Base-by-base conservation (phyloP, 2,888 invertebrate genomes). In the Sericinus montela region DNA sequence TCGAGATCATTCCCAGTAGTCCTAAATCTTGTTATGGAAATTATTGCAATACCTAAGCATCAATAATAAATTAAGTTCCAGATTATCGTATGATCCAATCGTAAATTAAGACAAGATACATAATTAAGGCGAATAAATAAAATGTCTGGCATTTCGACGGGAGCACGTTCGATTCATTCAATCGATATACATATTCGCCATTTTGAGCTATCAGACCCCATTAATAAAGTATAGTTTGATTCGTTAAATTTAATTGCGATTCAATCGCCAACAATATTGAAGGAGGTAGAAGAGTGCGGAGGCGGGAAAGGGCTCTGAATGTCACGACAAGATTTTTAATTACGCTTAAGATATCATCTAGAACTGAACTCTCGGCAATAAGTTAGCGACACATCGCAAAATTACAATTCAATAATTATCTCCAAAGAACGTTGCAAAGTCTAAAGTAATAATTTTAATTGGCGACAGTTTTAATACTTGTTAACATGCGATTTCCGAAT, bases 71-170 rank as follows among this genome's bases (percentile, higher is more conserved):
- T 87, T 82, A 83, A 73, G 72, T 71, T 81, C 71, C 82, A 80
- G 87, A 87, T 88, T 88, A 88, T 88, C 88, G 79, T 87, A 87
- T 88, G 88, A 88, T 88, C 83, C 86, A 88, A 88, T 88, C 88
- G 88, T 88, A 88, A 88, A 88, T 88, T 87, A 88, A 88, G 88
- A 88, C 88, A 88, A 88, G 88, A 88, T 88, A 88, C 88, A 88
- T 88, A 88, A 88, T 88, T 88, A 88, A 88, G 86, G 87, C 70
- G 81, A 88, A 88, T 87, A 87, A 88, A 88, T 87, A 88, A 88
- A 87, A 88, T 85, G 86, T 86, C 84, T 88, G 88, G 87, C 88
- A 87, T 88, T 87, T 87, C 84, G 79, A 85, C 84, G 82, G 86
- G 82, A 86, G 84, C 86, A 85, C 86, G 86, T 86, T 85, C 83